Percentiles rank a stretch among this genome's conserved stretches.
These are phyloP conservation scores for Lindbergichthys nudifrons DNA, from an alignment of 2,797 vertebrate genomes.

Conservation along the genomic window DNA sequence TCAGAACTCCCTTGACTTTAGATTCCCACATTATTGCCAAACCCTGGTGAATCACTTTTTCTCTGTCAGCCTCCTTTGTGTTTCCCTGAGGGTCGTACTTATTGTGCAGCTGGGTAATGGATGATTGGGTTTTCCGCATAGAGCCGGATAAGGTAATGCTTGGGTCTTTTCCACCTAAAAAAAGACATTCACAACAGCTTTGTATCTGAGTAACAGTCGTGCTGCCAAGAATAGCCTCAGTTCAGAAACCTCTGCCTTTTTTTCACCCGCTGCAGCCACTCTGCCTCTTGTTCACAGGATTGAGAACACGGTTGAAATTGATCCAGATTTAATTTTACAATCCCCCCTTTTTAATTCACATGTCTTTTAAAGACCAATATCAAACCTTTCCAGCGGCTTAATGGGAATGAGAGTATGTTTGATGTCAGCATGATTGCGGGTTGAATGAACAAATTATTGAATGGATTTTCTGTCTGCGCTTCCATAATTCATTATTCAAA, in stretches of 20 bases:
- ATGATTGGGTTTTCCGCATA: slow-evolving; percentile 31
- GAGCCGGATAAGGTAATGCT: slow-evolving; percentile 11
- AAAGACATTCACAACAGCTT: slow-evolving; percentile 42
- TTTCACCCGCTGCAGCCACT: slow-evolving; percentile 47
- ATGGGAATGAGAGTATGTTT: neutral
- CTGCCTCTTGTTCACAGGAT: slow-evolving; percentile 23
- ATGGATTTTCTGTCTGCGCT: neutral
- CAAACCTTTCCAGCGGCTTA: neutral
- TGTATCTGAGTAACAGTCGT: slow-evolving; percentile 45
- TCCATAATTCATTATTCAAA: slow-evolving; percentile 27
- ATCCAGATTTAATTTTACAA: slow-evolving; percentile 25
- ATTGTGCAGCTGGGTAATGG: slow-evolving; percentile 12
- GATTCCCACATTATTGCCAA: slow-evolving; percentile 19
- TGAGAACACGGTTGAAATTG: slow-evolving; percentile 19
- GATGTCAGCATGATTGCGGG: neutral
- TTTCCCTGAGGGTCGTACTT: slow-evolving; percentile 42
- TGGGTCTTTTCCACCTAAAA: slow-evolving; percentile 15
- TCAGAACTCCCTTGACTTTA: slow-evolving; percentile 29
- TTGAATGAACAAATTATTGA: slow-evolving; percentile 4
- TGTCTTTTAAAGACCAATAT: neutral
- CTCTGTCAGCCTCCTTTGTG: slow-evolving; percentile 23
- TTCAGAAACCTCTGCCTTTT: slow-evolving; percentile 59
- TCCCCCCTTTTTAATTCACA: neutral
- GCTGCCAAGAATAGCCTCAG: slow-evolving; percentile 58
- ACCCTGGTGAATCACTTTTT: slow-evolving; percentile 26